phyloP scores from a whole-genome alignment of 2,888 invertebrate genomes.

The Carcina quercana region DNA sequence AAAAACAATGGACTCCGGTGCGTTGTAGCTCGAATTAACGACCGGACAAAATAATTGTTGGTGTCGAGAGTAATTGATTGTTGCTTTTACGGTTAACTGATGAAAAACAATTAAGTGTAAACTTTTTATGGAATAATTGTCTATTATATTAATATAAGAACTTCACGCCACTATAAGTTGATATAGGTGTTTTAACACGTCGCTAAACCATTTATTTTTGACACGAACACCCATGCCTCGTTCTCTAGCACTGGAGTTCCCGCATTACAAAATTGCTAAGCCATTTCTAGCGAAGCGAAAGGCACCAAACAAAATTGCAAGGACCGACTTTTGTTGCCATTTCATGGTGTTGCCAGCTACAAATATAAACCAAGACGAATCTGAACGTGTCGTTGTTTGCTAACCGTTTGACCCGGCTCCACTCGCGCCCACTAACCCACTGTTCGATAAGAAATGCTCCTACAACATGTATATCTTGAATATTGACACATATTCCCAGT shows the following conservation, averaged over 20 bases:
- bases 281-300: constrained; percentile 19
- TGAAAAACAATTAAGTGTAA: too few relatives aligned
- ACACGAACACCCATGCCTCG: too few relatives aligned
- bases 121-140: too few relatives aligned
- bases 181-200: too few relatives aligned
- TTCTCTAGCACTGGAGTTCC: too few relatives aligned
- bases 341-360: constrained; percentile 41
- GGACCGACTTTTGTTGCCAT: constrained; percentile 46
- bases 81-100: too few relatives aligned
- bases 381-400: constrained; percentile 52
- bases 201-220: too few relatives aligned
- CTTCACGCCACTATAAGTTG: too few relatives aligned
- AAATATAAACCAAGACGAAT: constrained; percentile 57
- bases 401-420: constrained; percentile 63
- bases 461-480: constrained; percentile 18
- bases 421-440: constrained; percentile 65
- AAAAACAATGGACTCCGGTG: constrained; percentile 15
- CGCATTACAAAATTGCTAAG: too few relatives aligned
- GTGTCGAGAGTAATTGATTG: too few relatives aligned
- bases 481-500: constrained; percentile 37
- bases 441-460: constrained; percentile 46
- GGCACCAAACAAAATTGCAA: constrained; percentile 38
- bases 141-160: too few relatives aligned
- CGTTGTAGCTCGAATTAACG: constrained; percentile 18
- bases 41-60: constrained; percentile 5